Base-by-base conservation (phyloP, 2,888 invertebrate species). In the Aelia acuminata region DNA sequence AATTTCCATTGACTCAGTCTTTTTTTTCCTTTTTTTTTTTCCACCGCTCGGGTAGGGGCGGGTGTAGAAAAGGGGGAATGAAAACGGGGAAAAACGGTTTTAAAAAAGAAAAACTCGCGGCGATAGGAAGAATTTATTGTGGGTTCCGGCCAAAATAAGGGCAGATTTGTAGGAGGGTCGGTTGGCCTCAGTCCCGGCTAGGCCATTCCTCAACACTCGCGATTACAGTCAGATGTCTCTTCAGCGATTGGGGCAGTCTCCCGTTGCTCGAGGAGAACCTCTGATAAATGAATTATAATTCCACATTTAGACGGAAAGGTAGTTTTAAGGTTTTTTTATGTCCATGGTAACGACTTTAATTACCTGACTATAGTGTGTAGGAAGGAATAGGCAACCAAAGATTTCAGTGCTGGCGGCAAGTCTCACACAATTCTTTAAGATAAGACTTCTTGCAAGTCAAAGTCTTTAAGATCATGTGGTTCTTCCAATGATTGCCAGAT, bases 71-170 rank as follows among this genome's bases (percentile, higher is more conserved):
- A 43, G 85, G 85, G 57, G 57, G n/a, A 47, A 10, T 22, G 47
- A 87, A 70, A 70, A 3, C 35, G 63, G 63, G 84, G 20, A 84
- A 84, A 87, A 87, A 75, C 35, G 0, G 87, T 20, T 39, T 48
- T 49, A 80, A 87, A 87, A 87, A 87, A 80, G 47, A 80, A 87
- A 87, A 87, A 87, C 18, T 22, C n/a, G 47, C 80, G 35, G 84
- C 39, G 87, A 87, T 87, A 87, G 84, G 50, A 87, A 80, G 80
- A 84, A 87, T 87, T 87, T 87, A 87, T 87, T 87, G 87, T 87
- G 87, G 80, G n/a, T 39, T 86, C 22, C 53, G 63, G 35, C 57
- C 57, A 47, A 86, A 63, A 50, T 86, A 70, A 86, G 86, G 47
- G 86, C 86, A 86, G 86, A 86, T 86, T 86, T 86, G 86, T 86